phyloP scores from a whole-genome alignment of 2,113 vertebrate species.

The Ascaphus truei region DNA sequence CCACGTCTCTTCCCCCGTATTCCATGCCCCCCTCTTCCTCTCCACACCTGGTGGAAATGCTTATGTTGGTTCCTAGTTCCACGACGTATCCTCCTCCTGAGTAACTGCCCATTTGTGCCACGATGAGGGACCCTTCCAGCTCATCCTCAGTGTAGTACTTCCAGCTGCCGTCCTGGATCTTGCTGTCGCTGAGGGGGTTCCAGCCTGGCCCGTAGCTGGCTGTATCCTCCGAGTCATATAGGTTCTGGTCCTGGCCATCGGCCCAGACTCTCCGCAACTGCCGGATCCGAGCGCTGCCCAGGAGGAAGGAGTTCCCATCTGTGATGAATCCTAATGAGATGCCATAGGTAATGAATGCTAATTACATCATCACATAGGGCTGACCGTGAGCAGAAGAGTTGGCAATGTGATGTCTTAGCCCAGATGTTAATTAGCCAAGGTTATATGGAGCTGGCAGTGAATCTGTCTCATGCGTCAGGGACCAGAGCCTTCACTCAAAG shows the following conservation, averaged over 20 bases:
- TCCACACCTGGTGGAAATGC: slow-evolving; percentile 38
- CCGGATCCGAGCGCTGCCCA: slow-evolving; percentile 48
- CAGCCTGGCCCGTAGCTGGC: slow-evolving; percentile 25
- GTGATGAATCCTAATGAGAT: slow-evolving; percentile 42
- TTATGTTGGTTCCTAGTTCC: slow-evolving; percentile 40
- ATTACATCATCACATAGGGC: no score
- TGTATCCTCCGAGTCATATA: slow-evolving; percentile 34
- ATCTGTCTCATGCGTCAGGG: no score
- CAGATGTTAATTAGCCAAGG: no score
- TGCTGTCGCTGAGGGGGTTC: not conserved
- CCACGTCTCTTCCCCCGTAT: no score
- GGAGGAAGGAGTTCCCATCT: slow-evolving; percentile 48
- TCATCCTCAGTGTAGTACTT: slow-evolving; percentile 27
- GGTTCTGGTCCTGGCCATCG: not conserved
- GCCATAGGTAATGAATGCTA: not conserved
- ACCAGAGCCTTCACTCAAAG: no score
- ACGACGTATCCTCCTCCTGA: slow-evolving; percentile 44
- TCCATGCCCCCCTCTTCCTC: no score
- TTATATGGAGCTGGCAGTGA: no score
- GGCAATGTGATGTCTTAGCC: no score
- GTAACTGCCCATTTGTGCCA: slow-evolving; percentile 41
- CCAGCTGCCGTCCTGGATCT: slow-evolving; percentile 37
- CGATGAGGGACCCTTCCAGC: slow-evolving; percentile 28
- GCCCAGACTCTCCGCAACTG: slow-evolving; percentile 33
- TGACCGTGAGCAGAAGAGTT: no score